A percentile compares a stretch with the other conserved stretches of the same genome.
Conservation (phyloP, 2,113 vertebrate species). For the Perca schrenkii region DNA sequence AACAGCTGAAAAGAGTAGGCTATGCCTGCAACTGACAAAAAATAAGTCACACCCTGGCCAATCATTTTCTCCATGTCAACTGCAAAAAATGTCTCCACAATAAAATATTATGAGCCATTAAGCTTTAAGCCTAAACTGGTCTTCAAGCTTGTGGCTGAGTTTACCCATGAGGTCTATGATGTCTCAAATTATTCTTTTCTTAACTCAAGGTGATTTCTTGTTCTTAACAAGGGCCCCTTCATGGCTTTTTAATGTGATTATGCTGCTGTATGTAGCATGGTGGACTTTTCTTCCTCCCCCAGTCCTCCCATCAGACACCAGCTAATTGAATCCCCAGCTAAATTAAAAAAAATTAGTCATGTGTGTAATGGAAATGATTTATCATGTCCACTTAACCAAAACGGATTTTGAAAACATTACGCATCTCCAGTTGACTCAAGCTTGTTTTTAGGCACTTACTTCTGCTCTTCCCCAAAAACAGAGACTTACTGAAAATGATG, state of each 20-base stretch:
- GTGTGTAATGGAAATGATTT: slow-evolving; percentile 81
- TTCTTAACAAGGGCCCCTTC: slow-evolving; percentile 74
- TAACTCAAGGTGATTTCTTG: slow-evolving; percentile 75
- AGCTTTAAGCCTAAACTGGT: slow-evolving; percentile 26
- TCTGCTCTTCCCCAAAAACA: slow-evolving; percentile 43
- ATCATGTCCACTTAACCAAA: slow-evolving; percentile 83
- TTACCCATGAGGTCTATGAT: slow-evolving; percentile 50
- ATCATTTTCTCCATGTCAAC: slow-evolving; percentile 19
- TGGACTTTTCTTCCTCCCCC: slow-evolving; percentile 61
- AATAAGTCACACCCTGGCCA: slow-evolving; percentile 8
- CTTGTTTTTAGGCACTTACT: slow-evolving; percentile 71
- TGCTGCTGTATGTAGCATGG: slow-evolving; percentile 63
- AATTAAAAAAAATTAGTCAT: slow-evolving; percentile 78
- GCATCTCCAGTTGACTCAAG: slow-evolving; percentile 75
- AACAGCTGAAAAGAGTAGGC: neutral
- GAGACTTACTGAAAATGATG: slow-evolving; percentile 45
- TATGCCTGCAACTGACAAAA: neutral
- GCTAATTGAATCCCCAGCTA: slow-evolving; percentile 74
- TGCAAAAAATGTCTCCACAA: slow-evolving; percentile 7
- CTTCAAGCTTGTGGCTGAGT: slow-evolving; percentile 29
- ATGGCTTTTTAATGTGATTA: slow-evolving; percentile 80
- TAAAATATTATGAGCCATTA: slow-evolving; percentile 19
- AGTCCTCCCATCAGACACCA: slow-evolving; percentile 68
- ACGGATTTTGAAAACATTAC: slow-evolving; percentile 80
- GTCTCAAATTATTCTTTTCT: slow-evolving; percentile 63